Evolutionary conservation across 2,797 vertebrate species (phyloP).

Genomic region (Linurgus olivaceus): DNA sequence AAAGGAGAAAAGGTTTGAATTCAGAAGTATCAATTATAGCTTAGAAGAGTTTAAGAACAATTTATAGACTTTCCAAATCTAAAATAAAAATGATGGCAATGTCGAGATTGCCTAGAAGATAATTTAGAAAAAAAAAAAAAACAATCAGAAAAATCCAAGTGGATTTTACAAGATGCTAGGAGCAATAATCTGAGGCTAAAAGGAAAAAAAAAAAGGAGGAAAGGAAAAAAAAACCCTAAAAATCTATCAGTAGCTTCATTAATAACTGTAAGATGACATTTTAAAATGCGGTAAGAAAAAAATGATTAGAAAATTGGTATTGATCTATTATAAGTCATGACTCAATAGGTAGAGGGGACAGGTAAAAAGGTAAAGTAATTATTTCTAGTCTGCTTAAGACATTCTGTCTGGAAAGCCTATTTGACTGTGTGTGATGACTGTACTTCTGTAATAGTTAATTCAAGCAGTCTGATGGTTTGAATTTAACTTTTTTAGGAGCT

Average conservation of each 20-base stretch:
- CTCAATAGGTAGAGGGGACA: not conserved
- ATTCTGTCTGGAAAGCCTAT: not conserved
- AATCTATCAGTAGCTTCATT: not conserved
- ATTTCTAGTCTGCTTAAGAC: not conserved
- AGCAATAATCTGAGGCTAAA: not conserved
- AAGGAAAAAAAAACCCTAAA: not conserved
- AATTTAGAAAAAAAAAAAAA: not conserved
- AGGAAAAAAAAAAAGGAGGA: not conserved
- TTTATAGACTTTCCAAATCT: not conserved
- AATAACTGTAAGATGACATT: not conserved
- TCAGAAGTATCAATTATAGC: not conserved
- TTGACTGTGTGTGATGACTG: not conserved
- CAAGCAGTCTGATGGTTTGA: not conserved
- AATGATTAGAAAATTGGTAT: not conserved
- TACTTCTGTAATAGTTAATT: not conserved
- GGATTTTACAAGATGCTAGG: not conserved
- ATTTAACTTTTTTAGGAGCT: not conserved
- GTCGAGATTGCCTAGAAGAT: not conserved
- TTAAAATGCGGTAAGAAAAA: not conserved
- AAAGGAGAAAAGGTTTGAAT: not conserved
- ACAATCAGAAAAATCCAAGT: not conserved
- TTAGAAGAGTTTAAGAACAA: not conserved
- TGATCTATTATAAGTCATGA: not conserved
- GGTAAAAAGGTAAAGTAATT: not conserved
- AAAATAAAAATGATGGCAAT: not conserved